These are phyloP conservation scores for Callopanchax toddi DNA, from an alignment of 2,113 vertebrate species.

Conservation along the genomic window DNA sequence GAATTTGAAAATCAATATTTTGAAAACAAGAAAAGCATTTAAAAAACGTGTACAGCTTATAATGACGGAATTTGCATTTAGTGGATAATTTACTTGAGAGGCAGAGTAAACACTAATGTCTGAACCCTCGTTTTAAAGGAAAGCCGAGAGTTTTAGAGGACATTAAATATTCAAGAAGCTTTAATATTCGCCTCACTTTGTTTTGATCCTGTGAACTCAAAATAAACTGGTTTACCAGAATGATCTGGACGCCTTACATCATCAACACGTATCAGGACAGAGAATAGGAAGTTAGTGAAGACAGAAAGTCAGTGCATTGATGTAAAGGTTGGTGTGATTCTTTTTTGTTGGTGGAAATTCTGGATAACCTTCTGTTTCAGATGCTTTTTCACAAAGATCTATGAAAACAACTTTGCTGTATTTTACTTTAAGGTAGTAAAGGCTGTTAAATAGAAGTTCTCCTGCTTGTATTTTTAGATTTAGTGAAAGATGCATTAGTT, in stretches of 20 bases:
- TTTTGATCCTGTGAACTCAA: not conserved
- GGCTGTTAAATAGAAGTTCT: not conserved
- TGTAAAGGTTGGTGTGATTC: too few species aligned
- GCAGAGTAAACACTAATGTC: not conserved
- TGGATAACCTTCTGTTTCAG: too few species aligned
- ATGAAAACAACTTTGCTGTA: not conserved
- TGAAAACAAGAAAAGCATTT: not conserved
- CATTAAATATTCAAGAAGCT: not conserved
- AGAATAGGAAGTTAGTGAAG: too few species aligned
- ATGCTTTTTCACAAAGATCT: too few species aligned
- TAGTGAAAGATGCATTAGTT: constrained; percentile 4
- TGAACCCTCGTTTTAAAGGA: not conserved
- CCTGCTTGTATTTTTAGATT: constrained; percentile 10
- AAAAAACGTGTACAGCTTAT: too few species aligned
- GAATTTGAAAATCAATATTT: not conserved
- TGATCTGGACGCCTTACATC: not conserved
- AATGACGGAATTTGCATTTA: too few species aligned
- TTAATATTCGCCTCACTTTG: not conserved
- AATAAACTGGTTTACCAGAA: not conserved
- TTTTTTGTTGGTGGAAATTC: not conserved
- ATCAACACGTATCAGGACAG: too few species aligned
- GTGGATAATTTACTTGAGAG: not conserved
- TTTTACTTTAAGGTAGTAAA: not conserved
- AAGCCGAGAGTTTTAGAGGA: not conserved
- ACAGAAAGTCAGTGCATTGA: too few species aligned